A percentile compares a stretch with the other conserved stretches of the same genome.
Evolutionary conservation across 2,888 invertebrate species (phyloP).

Genomic region (Stenodera caucasica): DNA sequence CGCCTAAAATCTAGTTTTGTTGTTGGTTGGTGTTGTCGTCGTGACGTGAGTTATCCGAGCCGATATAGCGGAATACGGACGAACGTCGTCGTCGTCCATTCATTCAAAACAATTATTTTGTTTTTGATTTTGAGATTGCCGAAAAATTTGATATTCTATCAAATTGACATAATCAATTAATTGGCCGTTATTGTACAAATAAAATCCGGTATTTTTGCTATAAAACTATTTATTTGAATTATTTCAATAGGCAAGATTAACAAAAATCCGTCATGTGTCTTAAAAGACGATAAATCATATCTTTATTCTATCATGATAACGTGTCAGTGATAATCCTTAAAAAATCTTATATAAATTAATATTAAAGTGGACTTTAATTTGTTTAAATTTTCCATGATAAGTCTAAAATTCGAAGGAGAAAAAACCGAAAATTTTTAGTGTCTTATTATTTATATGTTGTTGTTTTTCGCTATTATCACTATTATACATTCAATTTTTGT

Average conservation of each 20-base stretch:
- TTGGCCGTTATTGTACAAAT: too few species aligned
- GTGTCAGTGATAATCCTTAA: conserved; percentile 1
- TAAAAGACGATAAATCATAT: neutral
- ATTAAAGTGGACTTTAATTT: conserved; percentile 5
- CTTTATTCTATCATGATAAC: conserved; percentile 1
- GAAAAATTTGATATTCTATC: too few species aligned
- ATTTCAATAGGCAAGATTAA: neutral
- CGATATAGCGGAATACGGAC: neutral
- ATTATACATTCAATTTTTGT: too few species aligned
- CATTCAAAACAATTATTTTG: too few species aligned
- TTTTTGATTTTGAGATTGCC: too few species aligned
- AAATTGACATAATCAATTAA: too few species aligned
- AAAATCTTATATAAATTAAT: neutral
- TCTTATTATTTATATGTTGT: neutral
- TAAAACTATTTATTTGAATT: too few species aligned
- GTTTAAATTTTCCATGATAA: neutral
- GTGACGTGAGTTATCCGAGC: neutral
- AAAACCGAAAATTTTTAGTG: neutral
- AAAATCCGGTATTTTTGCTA: neutral
- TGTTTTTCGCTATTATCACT: neutral
- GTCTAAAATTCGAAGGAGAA: neutral
- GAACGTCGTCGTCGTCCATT: too few species aligned
- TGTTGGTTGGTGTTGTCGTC: conserved; percentile 6
- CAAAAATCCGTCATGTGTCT: conserved; percentile 4
- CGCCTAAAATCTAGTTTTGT: conserved; percentile 1